Conservation (phyloP, 2,888 invertebrate genomes). For the Drosophila bunnanda region DNA sequence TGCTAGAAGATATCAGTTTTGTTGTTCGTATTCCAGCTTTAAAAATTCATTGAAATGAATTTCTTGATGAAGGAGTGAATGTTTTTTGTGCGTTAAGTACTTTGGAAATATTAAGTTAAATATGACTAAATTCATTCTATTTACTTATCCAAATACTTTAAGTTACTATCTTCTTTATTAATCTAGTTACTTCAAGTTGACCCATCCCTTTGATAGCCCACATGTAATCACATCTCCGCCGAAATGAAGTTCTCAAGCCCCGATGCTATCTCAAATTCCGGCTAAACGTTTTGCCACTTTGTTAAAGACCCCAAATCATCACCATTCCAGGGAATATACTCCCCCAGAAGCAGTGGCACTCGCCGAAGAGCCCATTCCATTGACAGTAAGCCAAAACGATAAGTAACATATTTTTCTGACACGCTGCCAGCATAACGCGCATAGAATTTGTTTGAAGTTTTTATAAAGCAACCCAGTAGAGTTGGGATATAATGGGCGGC, state of each 20-base stretch:
- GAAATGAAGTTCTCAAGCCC: slow-evolving; percentile 26
- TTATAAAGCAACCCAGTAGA: slow-evolving; percentile 50
- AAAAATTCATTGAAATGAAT: background rate
- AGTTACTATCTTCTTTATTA: background rate
- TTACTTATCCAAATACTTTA: background rate
- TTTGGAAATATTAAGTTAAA: background rate
- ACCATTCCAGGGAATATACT: background rate
- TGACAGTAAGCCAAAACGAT: slow-evolving; percentile 47
- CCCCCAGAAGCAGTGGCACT: background rate
- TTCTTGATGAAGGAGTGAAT: background rate
- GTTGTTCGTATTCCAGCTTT: background rate
- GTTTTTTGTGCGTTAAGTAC: too few relatives aligned
- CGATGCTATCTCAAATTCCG: slow-evolving; percentile 6
- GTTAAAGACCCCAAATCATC: slow-evolving; percentile 33
- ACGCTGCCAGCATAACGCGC: slow-evolving; percentile 64
- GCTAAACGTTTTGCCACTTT: slow-evolving; percentile 38
- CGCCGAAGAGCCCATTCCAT: slow-evolving; percentile 15
- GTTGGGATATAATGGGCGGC: slow-evolving; percentile 33
- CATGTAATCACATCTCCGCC: slow-evolving; percentile 2
- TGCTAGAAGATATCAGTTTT: too few relatives aligned
- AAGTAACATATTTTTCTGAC: slow-evolving; percentile 83
- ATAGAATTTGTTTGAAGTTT: slow-evolving; percentile 73
- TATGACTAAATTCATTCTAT: background rate
- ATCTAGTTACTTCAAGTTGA: background rate
- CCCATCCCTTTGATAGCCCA: background rate